These are phyloP conservation scores for Oreocharis arfaki DNA, from an alignment of 2,113 vertebrate genomes.

Conservation along the genomic window DNA sequence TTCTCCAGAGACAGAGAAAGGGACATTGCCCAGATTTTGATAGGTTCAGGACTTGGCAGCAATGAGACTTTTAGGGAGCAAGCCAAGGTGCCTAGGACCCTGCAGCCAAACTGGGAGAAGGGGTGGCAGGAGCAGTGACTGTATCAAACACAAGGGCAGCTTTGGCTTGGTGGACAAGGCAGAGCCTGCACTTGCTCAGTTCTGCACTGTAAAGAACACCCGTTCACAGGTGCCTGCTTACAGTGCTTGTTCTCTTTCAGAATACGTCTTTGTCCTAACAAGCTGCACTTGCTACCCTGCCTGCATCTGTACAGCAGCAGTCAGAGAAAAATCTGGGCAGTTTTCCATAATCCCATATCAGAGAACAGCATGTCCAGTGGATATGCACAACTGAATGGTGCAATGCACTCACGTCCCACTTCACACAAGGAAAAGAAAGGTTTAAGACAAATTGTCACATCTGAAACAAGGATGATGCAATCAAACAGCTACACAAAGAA, in stretches of 20 bases:
- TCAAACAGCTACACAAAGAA: background rate
- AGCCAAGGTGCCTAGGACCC: background rate
- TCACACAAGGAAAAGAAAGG: background rate
- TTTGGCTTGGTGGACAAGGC: background rate
- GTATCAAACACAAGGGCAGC: background rate
- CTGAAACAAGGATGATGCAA: background rate
- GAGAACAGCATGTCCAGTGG: background rate
- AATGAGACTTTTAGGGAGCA: background rate
- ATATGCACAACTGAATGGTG: fast-evolving
- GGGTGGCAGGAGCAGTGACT: background rate
- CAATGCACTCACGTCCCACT: background rate
- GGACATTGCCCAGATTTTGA: background rate
- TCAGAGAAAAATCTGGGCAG: background rate
- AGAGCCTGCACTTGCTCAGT: background rate
- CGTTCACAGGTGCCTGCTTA: background rate
- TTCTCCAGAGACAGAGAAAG: fast-evolving
- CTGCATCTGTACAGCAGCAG: background rate
- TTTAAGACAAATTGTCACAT: background rate
- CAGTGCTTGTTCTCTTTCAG: background rate
- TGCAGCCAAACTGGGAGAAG: background rate
- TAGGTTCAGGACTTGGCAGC: background rate
- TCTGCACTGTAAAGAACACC: background rate
- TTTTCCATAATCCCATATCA: background rate
- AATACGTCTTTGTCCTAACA: background rate
- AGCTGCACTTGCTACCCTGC: background rate